phyloP scores from a whole-genome alignment of 2,888 invertebrate species.

The Parascotia fuliginaria region DNA sequence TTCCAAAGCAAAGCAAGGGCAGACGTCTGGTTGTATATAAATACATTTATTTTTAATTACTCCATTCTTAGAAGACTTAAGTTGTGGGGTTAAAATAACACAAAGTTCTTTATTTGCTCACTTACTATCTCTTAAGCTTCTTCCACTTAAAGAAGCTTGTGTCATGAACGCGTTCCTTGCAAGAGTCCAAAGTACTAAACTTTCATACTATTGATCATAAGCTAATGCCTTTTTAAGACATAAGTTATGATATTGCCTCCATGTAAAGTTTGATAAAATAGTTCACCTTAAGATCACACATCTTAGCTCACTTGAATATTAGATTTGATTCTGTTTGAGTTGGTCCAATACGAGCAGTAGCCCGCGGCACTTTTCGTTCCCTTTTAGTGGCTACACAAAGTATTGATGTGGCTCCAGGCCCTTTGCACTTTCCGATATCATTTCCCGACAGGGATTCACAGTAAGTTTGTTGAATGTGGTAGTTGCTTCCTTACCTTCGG shows the following conservation, averaged over 20 bases:
- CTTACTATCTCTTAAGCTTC: neutral
- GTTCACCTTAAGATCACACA: neutral
- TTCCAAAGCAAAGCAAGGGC: too few species aligned
- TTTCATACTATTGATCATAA: neutral
- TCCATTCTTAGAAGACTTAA: too few species aligned
- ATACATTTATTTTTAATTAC: too few species aligned
- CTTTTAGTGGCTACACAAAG: neutral
- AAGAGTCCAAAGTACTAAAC: neutral
- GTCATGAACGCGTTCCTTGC: neutral
- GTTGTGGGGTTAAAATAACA: neutral
- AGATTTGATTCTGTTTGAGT: constrained; percentile 1
- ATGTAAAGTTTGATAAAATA: neutral
- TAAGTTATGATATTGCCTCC: neutral
- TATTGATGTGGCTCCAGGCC: neutral
- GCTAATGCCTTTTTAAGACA: neutral
- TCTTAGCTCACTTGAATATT: neutral
- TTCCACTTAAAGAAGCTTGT: neutral
- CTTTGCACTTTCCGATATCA: constrained; percentile 1
- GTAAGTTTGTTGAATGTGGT: neutral
- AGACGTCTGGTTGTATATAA: too few species aligned
- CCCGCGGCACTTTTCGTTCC: neutral
- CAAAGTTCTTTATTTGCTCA: neutral
- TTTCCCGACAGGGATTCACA: neutral
- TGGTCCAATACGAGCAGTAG: neutral
- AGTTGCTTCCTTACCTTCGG: neutral